Evolutionary conservation across 2,797 vertebrate genomes (phyloP), one percentile per base, ranked within the genome.

Genomic region (Microhierax caerulescens): DNA sequence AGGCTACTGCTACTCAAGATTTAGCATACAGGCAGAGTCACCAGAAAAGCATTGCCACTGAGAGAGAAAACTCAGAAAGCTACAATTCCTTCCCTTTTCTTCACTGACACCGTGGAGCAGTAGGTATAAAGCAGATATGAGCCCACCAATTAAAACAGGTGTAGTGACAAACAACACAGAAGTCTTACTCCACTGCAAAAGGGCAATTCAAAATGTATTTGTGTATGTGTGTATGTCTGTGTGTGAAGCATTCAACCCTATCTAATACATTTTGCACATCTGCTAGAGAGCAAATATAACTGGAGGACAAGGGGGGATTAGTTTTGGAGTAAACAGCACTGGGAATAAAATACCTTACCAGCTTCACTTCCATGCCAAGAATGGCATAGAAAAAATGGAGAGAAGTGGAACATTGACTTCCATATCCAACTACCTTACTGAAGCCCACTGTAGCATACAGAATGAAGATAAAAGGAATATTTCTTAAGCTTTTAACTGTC

Each of bases 201-300:
- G 56, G 7, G 22, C 47, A 69, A 63, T 43, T 48, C 34, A n/a
- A 79, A 92, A 47, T 7, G 5, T 27, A 53, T 50, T 45, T 34
- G 34, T 8, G 1, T 2, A 1, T 19, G 13, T 11, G 23, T 27
- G 27, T 13, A 9, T 30, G 53, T 17, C n/a, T 19, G 45, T 7
- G 51, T 23, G 21, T 43, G 51, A 76, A 65, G 50, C 51, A 22
- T 17, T 92, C 63, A 41, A 64, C 30, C 37, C 48, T 32, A 32
- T 14, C 69, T 14, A 95, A 91, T 25, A 54, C 50, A 61, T 59
- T 90, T 79, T 94, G 43, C 54, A 51, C 63, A 48, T 27, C 67
- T 28, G 39, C 37, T 63, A 24, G 3, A 76, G 32, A 93, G 59
- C 30, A 88, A 83, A 85, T 63, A n/a, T 11, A 73, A 67, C 51